Evolutionary conservation across 2,888 invertebrate species (phyloP), one percentile per base, ranked within the genome.

Genomic region (Reticulitermes lucifugus): DNA sequence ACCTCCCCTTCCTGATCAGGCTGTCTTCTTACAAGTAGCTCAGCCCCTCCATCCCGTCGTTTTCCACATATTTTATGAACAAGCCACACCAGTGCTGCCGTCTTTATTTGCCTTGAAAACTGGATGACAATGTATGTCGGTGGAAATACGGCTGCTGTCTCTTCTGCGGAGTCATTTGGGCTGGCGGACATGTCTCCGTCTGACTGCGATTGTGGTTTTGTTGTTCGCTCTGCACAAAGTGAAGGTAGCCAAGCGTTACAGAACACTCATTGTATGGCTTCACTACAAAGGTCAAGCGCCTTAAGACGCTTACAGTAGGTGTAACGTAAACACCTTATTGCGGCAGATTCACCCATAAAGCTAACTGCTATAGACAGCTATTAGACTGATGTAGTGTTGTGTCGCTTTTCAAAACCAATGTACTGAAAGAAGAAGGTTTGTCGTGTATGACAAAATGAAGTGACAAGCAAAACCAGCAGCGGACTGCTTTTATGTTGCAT

Each of bases 1-100:
- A 90, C 90, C 89, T 90, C 89, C 79, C 88, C 89, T 83, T 88
- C 86, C 41, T 85, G 83, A 60, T 87, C 87, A 12, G 93, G 92
- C 88, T 93, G 92, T 85, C 90, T 91, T 87, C 92, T 90, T 0
- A 93, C 91, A n/a, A 93, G 88, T 7, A 93, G 89, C 89, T 93
- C 93, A 9, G 93, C 93, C 14, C 93, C 93, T 3, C 93, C 93
- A 88, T 93, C 91, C 80, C 91, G 90, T 79, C 91, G 91, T 87
- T 91, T 91, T 22, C 92, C 92, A 55, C 90, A 89, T 29, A 93
- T 92, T 89, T 93, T 93, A 84, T 91, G 91, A 43, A 93, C 90
- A 25, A 93, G 89, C 93, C 93, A 93, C 86, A 90, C 89, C 29
- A 93, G 88, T 2, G 93, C 91, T 79, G 90, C 90, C 79, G 91